These are phyloP conservation scores for Drosophila multiciliata DNA, from an alignment of 2,888 invertebrate species.

Conservation along the genomic window DNA sequence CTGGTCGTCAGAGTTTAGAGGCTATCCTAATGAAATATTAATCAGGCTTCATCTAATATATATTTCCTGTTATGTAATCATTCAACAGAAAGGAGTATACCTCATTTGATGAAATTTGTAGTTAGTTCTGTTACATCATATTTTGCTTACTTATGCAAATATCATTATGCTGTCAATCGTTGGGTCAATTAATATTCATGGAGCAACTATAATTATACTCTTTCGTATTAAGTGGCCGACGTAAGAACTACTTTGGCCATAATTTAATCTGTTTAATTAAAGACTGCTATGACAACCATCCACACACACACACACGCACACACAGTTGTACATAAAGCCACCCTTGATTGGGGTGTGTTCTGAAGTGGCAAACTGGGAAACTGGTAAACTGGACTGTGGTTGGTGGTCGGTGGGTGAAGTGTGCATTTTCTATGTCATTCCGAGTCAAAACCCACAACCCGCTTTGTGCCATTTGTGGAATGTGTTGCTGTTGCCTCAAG, in stretches of 20 bases:
- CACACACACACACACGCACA: neutral
- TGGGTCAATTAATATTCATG: constrained; percentile 24
- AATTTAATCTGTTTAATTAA: constrained; percentile 65
- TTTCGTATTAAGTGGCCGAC: constrained; percentile 3
- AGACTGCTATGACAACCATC: constrained; percentile 46
- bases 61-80: neutral
- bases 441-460: constrained; percentile 7
- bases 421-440: constrained; percentile 18
- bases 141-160: neutral
- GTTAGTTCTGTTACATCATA: neutral
- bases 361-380: constrained; percentile 15
- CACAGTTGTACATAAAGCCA: neutral
- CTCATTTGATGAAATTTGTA: neutral
- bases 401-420: neutral
- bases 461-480: constrained; percentile 45
- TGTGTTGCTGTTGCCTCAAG: constrained; percentile 35
- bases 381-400: neutral
- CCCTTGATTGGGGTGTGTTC: neutral
- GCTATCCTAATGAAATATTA: neutral
- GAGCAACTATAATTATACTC: neutral
- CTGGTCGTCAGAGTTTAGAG: neutral
- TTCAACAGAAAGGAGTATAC: neutral
- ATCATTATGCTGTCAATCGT: constrained; percentile 13
- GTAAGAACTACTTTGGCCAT: constrained; percentile 8
- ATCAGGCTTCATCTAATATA: neutral